Evolutionary conservation across 1,140 invertebrate genomes (phyloP).

Genomic region (Xylocopa sonorina): DNA sequence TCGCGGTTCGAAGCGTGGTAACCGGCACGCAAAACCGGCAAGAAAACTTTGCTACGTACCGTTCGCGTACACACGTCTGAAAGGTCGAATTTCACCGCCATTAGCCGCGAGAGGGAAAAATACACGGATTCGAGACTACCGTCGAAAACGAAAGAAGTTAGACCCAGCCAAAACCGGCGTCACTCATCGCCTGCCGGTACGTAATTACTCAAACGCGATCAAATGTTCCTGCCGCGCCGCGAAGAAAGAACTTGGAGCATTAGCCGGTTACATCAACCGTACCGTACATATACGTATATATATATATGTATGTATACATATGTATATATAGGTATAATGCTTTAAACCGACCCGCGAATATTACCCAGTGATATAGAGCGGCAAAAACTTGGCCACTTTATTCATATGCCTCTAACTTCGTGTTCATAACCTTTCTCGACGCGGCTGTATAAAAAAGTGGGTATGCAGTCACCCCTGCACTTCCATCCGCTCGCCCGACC

Average conservation of each 20-base stretch:
- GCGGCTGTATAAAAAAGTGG: conserved; percentile 68
- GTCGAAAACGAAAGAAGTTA: conserved; percentile 31
- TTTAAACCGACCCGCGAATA: conserved; percentile 69
- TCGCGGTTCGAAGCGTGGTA: neutral
- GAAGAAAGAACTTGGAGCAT: conserved; percentile 56
- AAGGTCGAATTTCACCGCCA: conserved; percentile 35
- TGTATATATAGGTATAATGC: too few species aligned
- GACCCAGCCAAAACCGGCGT: conserved; percentile 7
- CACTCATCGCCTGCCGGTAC: conserved; percentile 61
- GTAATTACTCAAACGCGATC: conserved; percentile 65
- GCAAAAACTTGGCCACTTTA: conserved; percentile 72
- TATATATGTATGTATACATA: too few species aligned
- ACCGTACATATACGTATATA: too few species aligned
- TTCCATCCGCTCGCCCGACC: too few species aligned
- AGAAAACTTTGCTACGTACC: conserved; percentile 5
- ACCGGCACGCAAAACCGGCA: conserved; percentile 8
- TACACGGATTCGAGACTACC: neutral
- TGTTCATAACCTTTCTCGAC: conserved; percentile 69
- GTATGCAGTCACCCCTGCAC: conserved; percentile 51
- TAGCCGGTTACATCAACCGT: conserved; percentile 49
- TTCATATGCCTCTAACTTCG: conserved; percentile 68
- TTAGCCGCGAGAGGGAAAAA: conserved; percentile 34
- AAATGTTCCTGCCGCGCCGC: conserved; percentile 41
- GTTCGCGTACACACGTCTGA: conserved; percentile 12
- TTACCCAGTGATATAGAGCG: conserved; percentile 69